phyloP scores from a whole-genome alignment of 2,888 invertebrate genomes.

The Adelognathus sp. region DNA sequence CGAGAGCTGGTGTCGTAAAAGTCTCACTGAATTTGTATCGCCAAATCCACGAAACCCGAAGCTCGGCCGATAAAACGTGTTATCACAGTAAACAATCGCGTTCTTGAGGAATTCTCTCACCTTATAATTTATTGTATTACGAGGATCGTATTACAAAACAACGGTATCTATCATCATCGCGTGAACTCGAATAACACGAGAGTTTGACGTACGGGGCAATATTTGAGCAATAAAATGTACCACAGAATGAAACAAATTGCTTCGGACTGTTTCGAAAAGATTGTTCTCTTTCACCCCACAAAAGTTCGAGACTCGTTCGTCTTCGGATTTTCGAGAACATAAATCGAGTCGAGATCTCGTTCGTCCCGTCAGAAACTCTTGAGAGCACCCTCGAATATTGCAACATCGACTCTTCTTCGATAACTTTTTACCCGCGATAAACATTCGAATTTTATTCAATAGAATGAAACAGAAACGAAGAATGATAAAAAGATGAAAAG shows the following conservation, averaged over 20 bases:
- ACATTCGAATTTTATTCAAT: constrained; percentile 4
- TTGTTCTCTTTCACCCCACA: constrained; percentile 3
- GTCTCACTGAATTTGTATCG: constrained; percentile 46
- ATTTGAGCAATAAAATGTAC: constrained; percentile 47
- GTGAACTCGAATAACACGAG: constrained; percentile 9
- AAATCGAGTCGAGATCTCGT: constrained; percentile 1
- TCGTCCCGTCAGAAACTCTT: not conserved
- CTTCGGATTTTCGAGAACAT: constrained; percentile 33
- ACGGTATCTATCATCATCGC: constrained; percentile 39
- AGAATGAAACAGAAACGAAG: not conserved
- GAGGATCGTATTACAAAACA: constrained; percentile 43
- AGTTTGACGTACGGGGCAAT: constrained; percentile 28
- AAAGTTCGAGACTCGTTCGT: constrained; percentile 38
- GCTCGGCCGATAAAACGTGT: constrained; percentile 46
- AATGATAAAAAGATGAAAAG: not conserved
- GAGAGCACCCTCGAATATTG: constrained; percentile 20
- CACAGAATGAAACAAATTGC: constrained; percentile 47
- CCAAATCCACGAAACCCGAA: constrained; percentile 32
- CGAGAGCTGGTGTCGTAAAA: constrained; percentile 20
- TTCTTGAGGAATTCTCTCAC: constrained; percentile 17
- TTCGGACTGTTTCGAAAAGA: constrained; percentile 21
- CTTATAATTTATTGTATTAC: constrained; percentile 40
- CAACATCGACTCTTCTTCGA: constrained; percentile 33
- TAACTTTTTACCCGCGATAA: constrained; percentile 12
- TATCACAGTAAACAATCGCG: constrained; percentile 27